Evolutionary conservation across 2,797 vertebrate genomes (phyloP), one percentile per base, ranked within the genome.

Genomic region (Sebastes itinus): DNA sequence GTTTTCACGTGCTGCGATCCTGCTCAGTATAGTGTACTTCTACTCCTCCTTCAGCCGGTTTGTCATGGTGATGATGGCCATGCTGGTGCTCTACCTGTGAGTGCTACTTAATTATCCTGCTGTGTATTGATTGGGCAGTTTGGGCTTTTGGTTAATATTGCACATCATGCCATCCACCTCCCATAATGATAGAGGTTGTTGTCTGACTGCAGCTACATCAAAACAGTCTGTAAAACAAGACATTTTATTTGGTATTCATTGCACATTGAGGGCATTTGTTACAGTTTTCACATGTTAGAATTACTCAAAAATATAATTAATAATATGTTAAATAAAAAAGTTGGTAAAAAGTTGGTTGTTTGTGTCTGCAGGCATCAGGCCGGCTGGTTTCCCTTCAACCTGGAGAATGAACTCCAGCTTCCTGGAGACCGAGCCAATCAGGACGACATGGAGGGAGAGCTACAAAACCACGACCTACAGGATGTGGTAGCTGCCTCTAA

Each of bases 31-130:
- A n/a, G 97, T 99, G 32, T 99, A 98, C 94, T 99, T 99, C 93
- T 99, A 99, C 91, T 99, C 98, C 0, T 99, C 98, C 42, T 98
- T 99, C 92, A 98, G 97, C 86, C 97, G 97, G 2, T 99, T 99
- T 62, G 87, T 99, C 94, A 98, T 99, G 97, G 98, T 99, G 61
- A 96, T 97, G 96, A 97, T 97, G 87, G 97, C 97, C 94, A 97
- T 99, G 97, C 95, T 99, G 64, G 96, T 99, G 85, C 97, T 99
- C 23, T 98, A 99, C 87, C 92, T 99, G 98, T 99, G 94, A 99
- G 98, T 97, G 13, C n/a, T 22, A 25, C 42, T 35, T 2, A 30
- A 3, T 23, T 6, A 4, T 9, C 2, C 56, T n/a, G 75, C 38
- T 38, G 12, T 7, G 0, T 4, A 12, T 1, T 52, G 18, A 58